phyloP scores from a whole-genome alignment of 2,888 invertebrate genomes.

The Ptychoptera albimana region DNA sequence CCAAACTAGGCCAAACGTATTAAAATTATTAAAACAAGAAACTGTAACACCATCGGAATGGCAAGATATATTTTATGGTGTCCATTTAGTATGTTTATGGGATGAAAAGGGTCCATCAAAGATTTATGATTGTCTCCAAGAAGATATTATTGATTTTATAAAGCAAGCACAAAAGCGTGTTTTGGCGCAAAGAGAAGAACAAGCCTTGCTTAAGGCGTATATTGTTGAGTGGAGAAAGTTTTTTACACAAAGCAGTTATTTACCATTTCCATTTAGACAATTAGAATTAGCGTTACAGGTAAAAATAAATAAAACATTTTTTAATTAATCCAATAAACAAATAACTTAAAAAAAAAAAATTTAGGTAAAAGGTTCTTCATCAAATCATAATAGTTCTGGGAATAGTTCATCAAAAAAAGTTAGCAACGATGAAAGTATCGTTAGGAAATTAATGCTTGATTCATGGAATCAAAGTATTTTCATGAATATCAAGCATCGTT shows the following conservation, averaged over 20 bases:
- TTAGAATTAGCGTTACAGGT: constrained; percentile 73
- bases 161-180: constrained; percentile 84
- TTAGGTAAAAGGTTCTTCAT: constrained; percentile 13
- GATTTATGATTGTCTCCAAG: constrained; percentile 73
- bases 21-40: constrained; percentile 87
- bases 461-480: constrained; percentile 98
- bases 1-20: constrained; percentile 80
- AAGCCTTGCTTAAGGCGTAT: constrained; percentile 88
- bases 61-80: constrained; percentile 94
- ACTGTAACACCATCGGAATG: constrained; percentile 87
- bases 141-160: constrained; percentile 88
- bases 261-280: constrained; percentile 90
- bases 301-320: constrained; percentile 27
- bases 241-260: constrained; percentile 92
- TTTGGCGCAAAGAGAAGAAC: constrained; percentile 81
- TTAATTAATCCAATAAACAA: constrained; percentile 10
- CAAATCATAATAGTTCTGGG: constrained; percentile 29
- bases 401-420: constrained; percentile 34
- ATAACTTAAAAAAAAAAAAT: background rate
- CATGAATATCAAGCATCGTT: constrained; percentile 78
- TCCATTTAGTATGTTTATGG: constrained; percentile 94
- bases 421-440: constrained; percentile 75
- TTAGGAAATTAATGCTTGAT: constrained; percentile 90
- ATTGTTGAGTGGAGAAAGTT: constrained; percentile 97
- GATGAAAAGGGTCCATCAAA: constrained; percentile 88